Evolutionary conservation across 1,140 invertebrate species (phyloP), one percentile per base, ranked within the genome.

Genomic region (Wiebesia pumilae): DNA sequence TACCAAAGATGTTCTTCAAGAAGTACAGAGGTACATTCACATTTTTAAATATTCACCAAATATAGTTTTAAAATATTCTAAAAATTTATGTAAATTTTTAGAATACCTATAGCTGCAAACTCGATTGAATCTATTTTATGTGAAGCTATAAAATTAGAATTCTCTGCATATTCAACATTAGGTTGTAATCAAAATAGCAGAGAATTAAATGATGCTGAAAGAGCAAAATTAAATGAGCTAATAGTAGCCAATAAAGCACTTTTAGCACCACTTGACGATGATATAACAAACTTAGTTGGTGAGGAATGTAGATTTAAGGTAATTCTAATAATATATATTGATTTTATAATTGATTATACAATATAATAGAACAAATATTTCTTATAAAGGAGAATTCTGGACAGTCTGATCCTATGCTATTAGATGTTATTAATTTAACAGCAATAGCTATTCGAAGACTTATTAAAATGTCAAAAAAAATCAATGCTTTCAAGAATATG

Each of bases 391-490:
- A 93, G 19, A 94, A 94, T 81, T 93, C 95, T 82, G 94, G 94
- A 75, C 94, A 95, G 84, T 95, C 95, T 65, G 96, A 97, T 92
- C 97, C 97, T 0, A 95, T 95, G 58, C 92, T 98, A 1, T 93
- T 98, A 73, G 97, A 97, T 89, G 96, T 98, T 10, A 97, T 98
- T 78, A 98, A 98, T 93, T 94, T 99, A 90, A 98, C 98, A 0
- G 97, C 98, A 6, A 96, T 98, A 84, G 97, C 98, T 6, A 98
- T 99, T 88, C 94, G 98, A 83, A 94, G 98, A 62, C 94, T 99
- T 35, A 98, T 98, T 89, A 98, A 98, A 92, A 98, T 98, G 96
- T 96, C 97, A 0, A 98, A 98, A 90, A 97, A 97, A 92, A 97
- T 98, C 62, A 96, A 95, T 88, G 96, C 96, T 38, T 98, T 98